Percentiles rank a stretch among this genome's conserved stretches.
These are phyloP conservation scores for Dendrolimus kikuchii DNA, from an alignment of 1,140 invertebrate species.

Conservation along the genomic window DNA sequence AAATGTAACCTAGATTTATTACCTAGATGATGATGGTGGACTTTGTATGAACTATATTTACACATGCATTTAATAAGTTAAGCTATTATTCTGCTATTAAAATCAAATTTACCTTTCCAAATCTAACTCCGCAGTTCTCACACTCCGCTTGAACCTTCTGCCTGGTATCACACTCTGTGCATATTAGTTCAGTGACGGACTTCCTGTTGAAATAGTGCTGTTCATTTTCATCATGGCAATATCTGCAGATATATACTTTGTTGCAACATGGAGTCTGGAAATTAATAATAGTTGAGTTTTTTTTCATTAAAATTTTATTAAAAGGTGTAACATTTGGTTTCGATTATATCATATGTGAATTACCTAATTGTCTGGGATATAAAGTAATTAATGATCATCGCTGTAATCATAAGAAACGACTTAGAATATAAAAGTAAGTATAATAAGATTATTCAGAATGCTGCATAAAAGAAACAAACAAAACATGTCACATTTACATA, in stretches of 20 bases:
- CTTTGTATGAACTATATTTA: no score
- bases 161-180: constrained; percentile 83
- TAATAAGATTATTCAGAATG: no score
- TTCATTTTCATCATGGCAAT: constrained; percentile 92
- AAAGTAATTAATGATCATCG: no score
- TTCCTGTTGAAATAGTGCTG: constrained; percentile 86
- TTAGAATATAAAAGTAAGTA: no score
- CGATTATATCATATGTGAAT: no score
- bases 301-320: background rate
- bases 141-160: constrained; percentile 87
- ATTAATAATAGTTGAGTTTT: constrained; percentile 1
- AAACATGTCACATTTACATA: no score
- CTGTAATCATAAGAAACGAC: no score
- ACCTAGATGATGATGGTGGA: no score
- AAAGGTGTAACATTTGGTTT: background rate
- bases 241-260: constrained; percentile 89
- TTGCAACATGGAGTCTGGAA: constrained; percentile 89
- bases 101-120: constrained; percentile 78
- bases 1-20: no score
- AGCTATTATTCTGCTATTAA: background rate
- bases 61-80: no score
- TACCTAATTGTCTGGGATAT: no score
- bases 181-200: constrained; percentile 86
- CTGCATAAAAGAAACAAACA: no score
- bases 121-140: constrained; percentile 80